These are phyloP conservation scores for Himalopsyche kuldschensis DNA, from an alignment of 2,888 invertebrate genomes.

Conservation along the genomic window DNA sequence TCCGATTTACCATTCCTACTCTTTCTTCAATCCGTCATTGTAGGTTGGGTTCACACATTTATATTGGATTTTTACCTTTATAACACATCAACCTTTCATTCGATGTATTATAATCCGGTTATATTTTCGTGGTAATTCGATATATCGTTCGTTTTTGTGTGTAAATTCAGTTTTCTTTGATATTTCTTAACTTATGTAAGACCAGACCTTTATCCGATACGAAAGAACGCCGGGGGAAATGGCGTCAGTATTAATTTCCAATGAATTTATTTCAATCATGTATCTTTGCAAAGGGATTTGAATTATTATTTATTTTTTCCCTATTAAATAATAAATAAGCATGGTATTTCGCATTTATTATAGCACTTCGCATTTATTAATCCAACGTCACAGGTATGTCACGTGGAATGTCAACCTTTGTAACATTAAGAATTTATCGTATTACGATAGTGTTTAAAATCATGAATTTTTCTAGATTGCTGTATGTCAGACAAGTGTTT, in stretches of 20 bases:
- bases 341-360: not conserved
- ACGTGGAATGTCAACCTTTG: not conserved
- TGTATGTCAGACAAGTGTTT: not conserved
- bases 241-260: not conserved
- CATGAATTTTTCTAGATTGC: not conserved
- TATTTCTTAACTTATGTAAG: not conserved
- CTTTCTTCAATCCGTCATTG: not conserved
- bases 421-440: not conserved
- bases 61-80: not conserved
- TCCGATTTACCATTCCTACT: not conserved
- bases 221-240: not conserved
- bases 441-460: too few species aligned
- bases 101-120: not conserved
- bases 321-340: not conserved
- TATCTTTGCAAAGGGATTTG: too few species aligned
- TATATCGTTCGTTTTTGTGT: not conserved
- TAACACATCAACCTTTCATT: not conserved
- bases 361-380: not conserved
- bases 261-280: not conserved
- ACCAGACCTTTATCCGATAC: not conserved
- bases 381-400: not conserved
- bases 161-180: not conserved
- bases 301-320: not conserved
- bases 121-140: not conserved
- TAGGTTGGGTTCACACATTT: not conserved